phyloP scores from a whole-genome alignment of 2,888 invertebrate species.

The Argyresthia albistria region DNA sequence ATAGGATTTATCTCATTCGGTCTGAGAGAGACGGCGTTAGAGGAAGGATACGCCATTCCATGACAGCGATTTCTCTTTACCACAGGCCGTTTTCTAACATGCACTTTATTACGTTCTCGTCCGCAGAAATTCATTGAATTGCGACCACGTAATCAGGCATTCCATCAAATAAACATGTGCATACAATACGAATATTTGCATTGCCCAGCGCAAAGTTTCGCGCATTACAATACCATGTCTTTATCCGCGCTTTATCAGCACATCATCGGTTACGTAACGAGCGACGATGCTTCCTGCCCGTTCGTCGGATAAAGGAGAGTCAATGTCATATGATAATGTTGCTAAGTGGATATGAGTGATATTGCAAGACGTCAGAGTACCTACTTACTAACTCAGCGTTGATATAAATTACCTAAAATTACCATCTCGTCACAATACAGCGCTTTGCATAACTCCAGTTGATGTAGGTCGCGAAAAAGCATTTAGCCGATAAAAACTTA shows the following conservation, averaged over 20 bases:
- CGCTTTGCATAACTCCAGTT: constrained; percentile 20
- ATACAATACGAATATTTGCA: neutral
- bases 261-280: constrained; percentile 7
- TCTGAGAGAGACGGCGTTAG: neutral
- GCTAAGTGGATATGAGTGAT: neutral
- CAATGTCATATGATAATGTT: constrained; percentile 9
- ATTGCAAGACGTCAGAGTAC: neutral
- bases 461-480: constrained; percentile 55
- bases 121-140: too few relatives aligned
- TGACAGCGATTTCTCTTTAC: constrained; percentile 1
- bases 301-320: constrained; percentile 7
- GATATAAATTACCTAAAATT: neutral
- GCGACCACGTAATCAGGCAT: too few relatives aligned
- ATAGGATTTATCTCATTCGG: too few relatives aligned
- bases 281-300: constrained; percentile 6
- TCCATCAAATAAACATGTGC: neutral
- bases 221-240: neutral
- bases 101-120: too few relatives aligned
- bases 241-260: neutral
- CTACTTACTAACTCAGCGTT: neutral
- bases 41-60: neutral
- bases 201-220: neutral
- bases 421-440: neutral
- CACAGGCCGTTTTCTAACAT: neutral
- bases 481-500: constrained; percentile 34